These are phyloP conservation scores for Rhamnusium bicolor DNA, from an alignment of 2,888 invertebrate species.

Conservation along the genomic window DNA sequence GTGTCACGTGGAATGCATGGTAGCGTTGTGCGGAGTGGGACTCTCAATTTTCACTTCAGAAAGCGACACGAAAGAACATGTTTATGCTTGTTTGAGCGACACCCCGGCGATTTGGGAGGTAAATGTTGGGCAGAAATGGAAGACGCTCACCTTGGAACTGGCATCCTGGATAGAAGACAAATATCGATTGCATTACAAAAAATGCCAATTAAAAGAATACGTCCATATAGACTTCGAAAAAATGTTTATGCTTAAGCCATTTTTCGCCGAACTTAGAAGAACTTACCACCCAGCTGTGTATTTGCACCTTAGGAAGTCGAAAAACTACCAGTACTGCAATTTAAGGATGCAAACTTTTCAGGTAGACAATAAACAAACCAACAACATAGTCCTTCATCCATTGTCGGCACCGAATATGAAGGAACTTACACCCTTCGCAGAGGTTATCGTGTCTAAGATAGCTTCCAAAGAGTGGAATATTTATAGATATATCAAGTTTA, in stretches of 20 bases:
- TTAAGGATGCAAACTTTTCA: slow-evolving; percentile 79
- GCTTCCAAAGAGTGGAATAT: slow-evolving; percentile 72
- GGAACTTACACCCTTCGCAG: slow-evolving; percentile 77
- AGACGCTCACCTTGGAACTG: slow-evolving; percentile 82
- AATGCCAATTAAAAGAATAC: slow-evolving; percentile 84
- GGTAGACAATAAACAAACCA: slow-evolving; percentile 78
- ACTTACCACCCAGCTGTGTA: slow-evolving; percentile 84
- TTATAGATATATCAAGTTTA: slow-evolving; percentile 77
- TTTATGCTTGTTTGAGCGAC: slow-evolving; percentile 79
- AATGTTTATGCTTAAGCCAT: slow-evolving; percentile 91
- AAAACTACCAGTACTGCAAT: slow-evolving; percentile 79
- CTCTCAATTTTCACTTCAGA: slow-evolving; percentile 74
- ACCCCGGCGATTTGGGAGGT: slow-evolving; percentile 87
- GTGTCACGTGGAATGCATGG: slow-evolving; percentile 79
- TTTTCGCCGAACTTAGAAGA: slow-evolving; percentile 84
- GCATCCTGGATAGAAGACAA: slow-evolving; percentile 89
- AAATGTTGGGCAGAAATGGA: slow-evolving; percentile 86
- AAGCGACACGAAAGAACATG: slow-evolving; percentile 75
- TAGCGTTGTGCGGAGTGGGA: slow-evolving; percentile 81
- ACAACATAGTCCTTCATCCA: slow-evolving; percentile 69
- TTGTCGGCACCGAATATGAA: slow-evolving; percentile 71
- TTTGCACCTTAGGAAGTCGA: slow-evolving; percentile 81
- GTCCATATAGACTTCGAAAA: slow-evolving; percentile 86
- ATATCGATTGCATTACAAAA: slow-evolving; percentile 79
- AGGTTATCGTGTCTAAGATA: slow-evolving; percentile 74